Percentiles rank a stretch among this genome's conserved stretches.
These are phyloP conservation scores for Trichogramma pretiosum DNA, from an alignment of 1,140 invertebrate species.

Conservation along the genomic window DNA sequence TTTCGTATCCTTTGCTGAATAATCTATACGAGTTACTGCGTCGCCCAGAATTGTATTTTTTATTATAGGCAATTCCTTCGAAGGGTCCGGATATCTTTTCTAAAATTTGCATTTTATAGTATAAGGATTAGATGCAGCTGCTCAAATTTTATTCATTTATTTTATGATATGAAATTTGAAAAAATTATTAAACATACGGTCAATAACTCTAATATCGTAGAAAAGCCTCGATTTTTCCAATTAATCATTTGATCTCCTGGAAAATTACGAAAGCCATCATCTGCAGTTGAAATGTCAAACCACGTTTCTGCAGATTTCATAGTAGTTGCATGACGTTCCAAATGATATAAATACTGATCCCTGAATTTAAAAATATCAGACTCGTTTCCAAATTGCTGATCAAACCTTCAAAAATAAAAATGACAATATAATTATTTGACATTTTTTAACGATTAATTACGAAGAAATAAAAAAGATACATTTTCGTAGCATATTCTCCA, in stretches of 20 bases:
- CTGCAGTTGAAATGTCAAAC: slow-evolving; percentile 47
- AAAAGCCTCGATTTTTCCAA: slow-evolving; percentile 54
- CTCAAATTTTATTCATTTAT: too few relatives aligned
- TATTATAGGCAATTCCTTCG: slow-evolving; percentile 28
- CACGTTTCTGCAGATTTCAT: slow-evolving; percentile 50
- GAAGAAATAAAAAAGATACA: slow-evolving; percentile 26
- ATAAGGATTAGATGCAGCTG: too few relatives aligned
- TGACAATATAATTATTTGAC: too few relatives aligned
- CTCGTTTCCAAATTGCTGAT: slow-evolving; percentile 14
- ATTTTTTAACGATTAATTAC: too few relatives aligned
- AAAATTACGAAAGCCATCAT: slow-evolving; percentile 42
- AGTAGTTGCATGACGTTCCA: slow-evolving; percentile 44
- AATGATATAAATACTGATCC: slow-evolving; percentile 41
- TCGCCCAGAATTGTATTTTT: slow-evolving; percentile 31
- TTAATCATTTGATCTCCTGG: slow-evolving; percentile 49
- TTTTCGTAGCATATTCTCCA: slow-evolving; percentile 39
- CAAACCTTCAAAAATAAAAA: slow-evolving; percentile 15
- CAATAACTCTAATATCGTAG: slow-evolving; percentile 48
- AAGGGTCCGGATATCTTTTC: slow-evolving; percentile 31
- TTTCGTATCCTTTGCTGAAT: slow-evolving; percentile 21
- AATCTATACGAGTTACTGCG: slow-evolving; percentile 34
- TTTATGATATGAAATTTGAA: background rate
- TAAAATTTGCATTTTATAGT: slow-evolving; percentile 13
- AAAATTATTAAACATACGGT: slow-evolving; percentile 37
- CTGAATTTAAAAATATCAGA: slow-evolving; percentile 14